These are phyloP conservation scores for Temnothorax rugatulus DNA, from an alignment of 2,888 invertebrate species.

Conservation along the genomic window DNA sequence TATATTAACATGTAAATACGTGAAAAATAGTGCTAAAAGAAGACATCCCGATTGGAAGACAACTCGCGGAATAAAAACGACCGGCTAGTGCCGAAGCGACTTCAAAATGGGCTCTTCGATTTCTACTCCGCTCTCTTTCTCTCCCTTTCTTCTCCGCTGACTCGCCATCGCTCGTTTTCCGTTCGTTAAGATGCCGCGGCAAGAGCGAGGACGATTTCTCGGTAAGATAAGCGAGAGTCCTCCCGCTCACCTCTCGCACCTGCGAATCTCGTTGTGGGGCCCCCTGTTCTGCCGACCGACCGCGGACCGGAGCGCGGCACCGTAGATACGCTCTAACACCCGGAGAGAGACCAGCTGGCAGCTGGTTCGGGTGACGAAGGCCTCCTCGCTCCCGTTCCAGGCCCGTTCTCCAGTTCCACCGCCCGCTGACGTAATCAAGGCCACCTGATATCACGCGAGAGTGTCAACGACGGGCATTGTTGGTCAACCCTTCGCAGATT, in stretches of 20 bases:
- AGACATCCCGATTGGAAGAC: not conserved
- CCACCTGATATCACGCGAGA: slow-evolving; percentile 32
- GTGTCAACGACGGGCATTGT: not conserved
- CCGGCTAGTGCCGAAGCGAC: not conserved
- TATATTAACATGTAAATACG: slow-evolving; percentile 4
- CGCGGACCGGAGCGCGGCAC: slow-evolving; percentile 3
- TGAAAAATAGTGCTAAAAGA: not conserved
- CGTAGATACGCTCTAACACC: slow-evolving; percentile 32
- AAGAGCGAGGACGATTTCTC: slow-evolving; percentile 77
- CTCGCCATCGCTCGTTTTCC: slow-evolving; percentile 72
- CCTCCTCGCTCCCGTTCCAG: slow-evolving; percentile 32
- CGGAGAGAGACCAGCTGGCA: slow-evolving; percentile 28
- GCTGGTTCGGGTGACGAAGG: slow-evolving; percentile 25
- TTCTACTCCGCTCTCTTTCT: slow-evolving; percentile 31
- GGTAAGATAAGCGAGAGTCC: slow-evolving; percentile 76
- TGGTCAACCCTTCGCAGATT: not conserved
- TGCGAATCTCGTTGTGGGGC: slow-evolving; percentile 66
- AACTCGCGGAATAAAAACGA: slow-evolving; percentile 3
- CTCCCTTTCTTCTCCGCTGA: slow-evolving; percentile 43
- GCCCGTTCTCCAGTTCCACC: slow-evolving; percentile 36
- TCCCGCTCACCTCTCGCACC: slow-evolving; percentile 69
- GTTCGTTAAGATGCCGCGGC: slow-evolving; percentile 78
- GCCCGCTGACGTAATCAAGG: slow-evolving; percentile 51
- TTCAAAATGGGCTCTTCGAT: slow-evolving; percentile 43
- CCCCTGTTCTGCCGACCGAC: not conserved